Percentiles rank a stretch among this genome's conserved stretches.
Evolutionary conservation across 2,888 invertebrate species (phyloP).

Genomic region (Osedax frankpressi): DNA sequence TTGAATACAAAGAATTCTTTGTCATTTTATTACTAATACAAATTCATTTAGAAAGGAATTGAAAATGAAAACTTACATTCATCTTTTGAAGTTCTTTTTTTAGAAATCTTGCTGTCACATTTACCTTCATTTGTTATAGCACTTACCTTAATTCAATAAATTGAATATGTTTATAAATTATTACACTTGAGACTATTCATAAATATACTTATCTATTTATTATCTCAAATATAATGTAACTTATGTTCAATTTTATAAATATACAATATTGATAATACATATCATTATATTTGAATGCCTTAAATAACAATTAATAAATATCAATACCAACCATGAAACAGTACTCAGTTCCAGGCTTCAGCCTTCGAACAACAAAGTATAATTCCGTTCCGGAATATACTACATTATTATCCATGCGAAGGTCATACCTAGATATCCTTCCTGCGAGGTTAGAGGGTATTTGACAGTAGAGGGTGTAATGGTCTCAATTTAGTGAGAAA

Average conservation of each 20-base stretch:
- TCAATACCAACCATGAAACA: conserved; percentile 36
- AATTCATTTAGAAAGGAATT: background rate
- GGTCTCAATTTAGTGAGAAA: too few species aligned
- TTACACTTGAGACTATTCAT: background rate
- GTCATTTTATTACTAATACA: background rate
- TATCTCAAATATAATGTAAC: background rate
- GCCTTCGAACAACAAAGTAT: conserved; percentile 33
- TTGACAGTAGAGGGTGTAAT: too few species aligned
- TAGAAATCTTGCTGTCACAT: conserved; percentile 43
- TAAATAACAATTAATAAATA: background rate
- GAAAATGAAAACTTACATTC: conserved; percentile 36
- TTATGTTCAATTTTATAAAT: background rate
- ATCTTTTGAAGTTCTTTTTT: conserved; percentile 43
- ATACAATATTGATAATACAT: background rate
- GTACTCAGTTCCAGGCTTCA: conserved; percentile 44
- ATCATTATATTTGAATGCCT: background rate
- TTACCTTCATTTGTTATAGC: conserved; percentile 44
- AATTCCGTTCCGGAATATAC: conserved; percentile 44
- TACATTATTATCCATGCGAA: conserved; percentile 38
- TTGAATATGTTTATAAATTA: background rate
- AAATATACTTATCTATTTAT: background rate
- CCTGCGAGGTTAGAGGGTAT: too few species aligned
- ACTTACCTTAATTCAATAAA: conserved; percentile 32
- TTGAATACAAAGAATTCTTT: background rate
- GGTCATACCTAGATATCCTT: conserved; percentile 41